Percentiles rank a stretch among this genome's conserved stretches.
Conservation (phyloP, 2,888 invertebrate genomes). For the Stenoptilia bipunctidactyla region DNA sequence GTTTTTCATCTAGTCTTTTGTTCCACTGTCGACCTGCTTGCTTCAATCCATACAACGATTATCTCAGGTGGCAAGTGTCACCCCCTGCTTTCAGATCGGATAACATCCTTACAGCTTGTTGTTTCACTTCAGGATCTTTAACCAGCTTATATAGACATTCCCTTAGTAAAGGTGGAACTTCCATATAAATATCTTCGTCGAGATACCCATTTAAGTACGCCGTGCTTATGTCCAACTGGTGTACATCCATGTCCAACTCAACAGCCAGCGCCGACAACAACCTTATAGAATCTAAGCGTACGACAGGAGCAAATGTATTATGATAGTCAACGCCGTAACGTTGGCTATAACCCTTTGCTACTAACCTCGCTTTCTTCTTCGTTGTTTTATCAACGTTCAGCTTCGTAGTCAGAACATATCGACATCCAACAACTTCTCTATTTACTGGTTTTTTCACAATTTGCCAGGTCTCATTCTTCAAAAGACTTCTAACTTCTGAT, state of each 20-base stretch:
- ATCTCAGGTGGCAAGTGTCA: not conserved
- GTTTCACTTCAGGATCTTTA: not conserved
- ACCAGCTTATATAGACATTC: not conserved
- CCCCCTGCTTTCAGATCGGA: not conserved
- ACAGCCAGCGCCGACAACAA: not conserved
- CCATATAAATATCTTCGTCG: conserved; percentile 1
- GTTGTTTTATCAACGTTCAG: not conserved
- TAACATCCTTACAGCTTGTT: not conserved
- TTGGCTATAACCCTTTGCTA: conserved; percentile 1
- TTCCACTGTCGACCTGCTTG: not conserved
- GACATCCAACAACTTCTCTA: not conserved
- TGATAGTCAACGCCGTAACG: not conserved
- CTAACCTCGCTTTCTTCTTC: not conserved
- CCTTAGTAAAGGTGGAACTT: not conserved
- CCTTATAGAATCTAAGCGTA: not conserved
- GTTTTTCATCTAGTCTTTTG: not conserved
- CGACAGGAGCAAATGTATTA: not conserved
- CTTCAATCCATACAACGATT: not conserved
- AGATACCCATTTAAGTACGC: conserved; percentile 1
- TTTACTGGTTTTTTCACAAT: not conserved
- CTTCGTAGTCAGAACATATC: conserved; percentile 1
- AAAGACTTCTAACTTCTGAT: not conserved
- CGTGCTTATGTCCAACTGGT: not conserved
- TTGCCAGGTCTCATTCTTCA: not conserved
- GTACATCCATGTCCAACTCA: not conserved